Evolutionary conservation across 2,797 vertebrate species (phyloP).

Genomic region (Silurus lanzhouensis): DNA sequence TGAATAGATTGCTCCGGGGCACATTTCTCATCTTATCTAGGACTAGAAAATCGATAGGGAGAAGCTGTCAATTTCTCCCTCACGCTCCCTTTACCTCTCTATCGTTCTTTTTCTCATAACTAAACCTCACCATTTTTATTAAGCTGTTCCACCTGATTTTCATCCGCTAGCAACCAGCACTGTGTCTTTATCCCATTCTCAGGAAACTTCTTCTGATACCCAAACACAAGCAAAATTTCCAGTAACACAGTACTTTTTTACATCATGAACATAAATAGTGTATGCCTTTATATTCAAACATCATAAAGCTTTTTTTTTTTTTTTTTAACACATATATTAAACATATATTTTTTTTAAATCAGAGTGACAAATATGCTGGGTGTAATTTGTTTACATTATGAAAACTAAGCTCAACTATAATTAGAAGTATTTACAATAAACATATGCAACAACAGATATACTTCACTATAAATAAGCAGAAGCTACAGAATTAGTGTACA

Average conservation of each 20-base stretch:
- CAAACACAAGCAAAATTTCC: not conserved
- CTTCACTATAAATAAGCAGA: not conserved
- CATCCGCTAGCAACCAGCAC: not conserved
- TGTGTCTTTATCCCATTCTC: not conserved
- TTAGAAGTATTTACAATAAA: constrained; percentile 2
- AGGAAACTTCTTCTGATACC: not conserved
- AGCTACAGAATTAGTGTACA: not conserved
- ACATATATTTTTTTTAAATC: not conserved
- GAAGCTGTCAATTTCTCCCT: constrained; percentile 21
- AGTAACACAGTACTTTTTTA: not conserved
- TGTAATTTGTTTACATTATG: not conserved
- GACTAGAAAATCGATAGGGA: constrained; percentile 15
- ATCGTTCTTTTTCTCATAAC: constrained; percentile 1
- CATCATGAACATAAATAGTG: not conserved
- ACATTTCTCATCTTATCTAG: constrained; percentile 32
- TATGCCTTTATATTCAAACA: not conserved
- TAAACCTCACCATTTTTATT: not conserved
- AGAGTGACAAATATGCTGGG: not conserved
- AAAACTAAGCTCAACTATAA: not conserved
- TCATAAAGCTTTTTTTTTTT: not conserved
- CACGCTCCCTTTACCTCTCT: constrained; percentile 1
- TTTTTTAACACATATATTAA: not conserved
- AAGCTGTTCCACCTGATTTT: not conserved
- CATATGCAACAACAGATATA: not conserved
- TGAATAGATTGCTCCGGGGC: constrained; percentile 27